Conservation (phyloP, 2,888 invertebrate genomes). For the Cosmia pyralina region DNA sequence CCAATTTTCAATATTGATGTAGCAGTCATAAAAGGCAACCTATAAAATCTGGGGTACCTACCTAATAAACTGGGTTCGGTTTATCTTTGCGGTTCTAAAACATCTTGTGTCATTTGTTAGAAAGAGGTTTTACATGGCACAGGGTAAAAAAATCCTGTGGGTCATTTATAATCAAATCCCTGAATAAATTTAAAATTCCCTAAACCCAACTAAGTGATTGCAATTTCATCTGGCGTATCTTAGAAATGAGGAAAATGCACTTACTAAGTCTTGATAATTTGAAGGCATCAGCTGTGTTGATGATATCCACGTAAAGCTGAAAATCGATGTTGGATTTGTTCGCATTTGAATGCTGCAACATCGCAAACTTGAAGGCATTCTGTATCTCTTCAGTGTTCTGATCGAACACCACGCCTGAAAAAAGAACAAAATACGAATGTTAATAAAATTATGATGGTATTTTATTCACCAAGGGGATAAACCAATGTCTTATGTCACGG, state of each 20-base stretch:
- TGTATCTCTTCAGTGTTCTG: constrained; percentile 96
- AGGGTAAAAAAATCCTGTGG: not conserved
- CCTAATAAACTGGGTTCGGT: not conserved
- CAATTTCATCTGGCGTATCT: not conserved
- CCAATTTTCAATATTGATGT: not conserved
- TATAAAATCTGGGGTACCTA: not conserved
- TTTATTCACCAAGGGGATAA: not conserved
- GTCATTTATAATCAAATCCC: not conserved
- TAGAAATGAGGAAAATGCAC: constrained; percentile 78
- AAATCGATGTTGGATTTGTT: constrained; percentile 94
- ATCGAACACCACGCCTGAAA: constrained; percentile 95
- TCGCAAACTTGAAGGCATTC: constrained; percentile 96
- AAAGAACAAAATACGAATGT: constrained; percentile 20
- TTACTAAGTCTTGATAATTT: constrained; percentile 97
- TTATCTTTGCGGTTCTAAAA: not conserved
- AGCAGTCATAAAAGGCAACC: not conserved
- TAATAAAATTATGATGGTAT: not conserved
- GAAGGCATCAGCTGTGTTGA: constrained; percentile 97
- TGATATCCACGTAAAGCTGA: constrained; percentile 96
- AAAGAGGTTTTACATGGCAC: too few species aligned
- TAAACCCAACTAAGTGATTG: constrained; percentile 6
- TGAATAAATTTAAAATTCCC: not conserved
- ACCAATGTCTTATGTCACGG: not conserved
- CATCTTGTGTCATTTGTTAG: not conserved
- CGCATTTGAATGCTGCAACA: constrained; percentile 94